phyloP scores from a whole-genome alignment of 2,797 vertebrate species.

The Sternotherus odoratus region DNA sequence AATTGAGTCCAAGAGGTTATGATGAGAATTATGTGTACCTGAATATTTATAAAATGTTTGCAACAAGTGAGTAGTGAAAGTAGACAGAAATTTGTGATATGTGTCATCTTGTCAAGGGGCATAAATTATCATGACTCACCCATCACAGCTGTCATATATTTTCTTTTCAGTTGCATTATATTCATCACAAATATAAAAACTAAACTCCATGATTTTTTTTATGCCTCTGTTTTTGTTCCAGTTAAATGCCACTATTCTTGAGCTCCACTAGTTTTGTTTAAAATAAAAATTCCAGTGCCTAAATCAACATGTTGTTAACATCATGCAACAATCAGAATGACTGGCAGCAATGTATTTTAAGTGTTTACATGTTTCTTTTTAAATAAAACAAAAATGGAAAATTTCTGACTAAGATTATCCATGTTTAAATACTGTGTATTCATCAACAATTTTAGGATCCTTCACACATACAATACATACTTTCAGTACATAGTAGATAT shows the following conservation, averaged over 20 bases:
- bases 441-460: neutral
- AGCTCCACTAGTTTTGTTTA: neutral
- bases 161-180: neutral
- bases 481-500: rapidly evolving
- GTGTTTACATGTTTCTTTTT: neutral
- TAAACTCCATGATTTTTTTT: neutral
- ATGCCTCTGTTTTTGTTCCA: neutral
- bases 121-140: neutral
- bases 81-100: neutral
- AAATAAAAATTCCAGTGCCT: neutral
- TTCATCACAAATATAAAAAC: neutral
- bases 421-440: neutral
- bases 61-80: neutral
- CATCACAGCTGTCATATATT: neutral
- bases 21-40: neutral
- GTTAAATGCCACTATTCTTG: neutral
- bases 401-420: neutral
- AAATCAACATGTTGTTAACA: neutral
- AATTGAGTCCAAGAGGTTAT: neutral
- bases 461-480: neutral
- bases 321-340: neutral
- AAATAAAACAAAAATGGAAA: neutral
- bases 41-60: slow-evolving; percentile 11
- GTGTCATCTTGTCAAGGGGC: neutral
- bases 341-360: neutral